Base-by-base conservation (phyloP, 1,140 invertebrate species). In the Spodoptera frugiperda region DNA sequence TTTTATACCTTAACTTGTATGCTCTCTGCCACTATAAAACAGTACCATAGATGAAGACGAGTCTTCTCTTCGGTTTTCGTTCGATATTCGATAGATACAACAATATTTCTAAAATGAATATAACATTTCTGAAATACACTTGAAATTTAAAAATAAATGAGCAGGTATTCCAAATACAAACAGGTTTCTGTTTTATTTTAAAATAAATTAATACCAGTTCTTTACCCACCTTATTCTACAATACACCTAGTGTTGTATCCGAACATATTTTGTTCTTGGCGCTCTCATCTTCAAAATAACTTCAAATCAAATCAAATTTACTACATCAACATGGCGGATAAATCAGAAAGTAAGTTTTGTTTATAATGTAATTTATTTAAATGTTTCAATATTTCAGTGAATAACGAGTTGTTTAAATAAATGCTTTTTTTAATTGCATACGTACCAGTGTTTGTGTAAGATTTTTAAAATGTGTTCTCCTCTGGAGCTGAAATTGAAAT, bases 291-390 rank as follows among this genome's bases (percentile, higher is more conserved):
- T 92, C 86, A 90, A 92, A 89, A 85, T 10, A 39, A 25, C 25
- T 25, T 25, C 25, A 39, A 39, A 39, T 39, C 82, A 89, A 89
- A 89, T 87, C 88, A 91, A 90, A 75, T 90, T 87, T 88, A 90
- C 88, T 65, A 95, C 93, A 94, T 95, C 95, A 97, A 96, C 94
- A 97, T 97, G 96, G 96, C 96, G 95, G 96, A 96, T 95, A 94
- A 95, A 95, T 95, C 96, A 95, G 96, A 96, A 96, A 96, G 96
- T 96, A 95, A 96, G 96, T 96, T 91, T 93, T 89, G 85, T 91
- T 93, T 93, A 89, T 79, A 65, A 82, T 84, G 77, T 65, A 76
- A 80, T 71, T 77, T 80, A 55, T 73, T 78, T 78, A 80, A 72
- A 70, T 76, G 51, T 44, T 76, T 54, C 1, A 67, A 12, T 44